Conservation (phyloP, 2,797 vertebrate species). For the Sebastes taczanowskii region DNA sequence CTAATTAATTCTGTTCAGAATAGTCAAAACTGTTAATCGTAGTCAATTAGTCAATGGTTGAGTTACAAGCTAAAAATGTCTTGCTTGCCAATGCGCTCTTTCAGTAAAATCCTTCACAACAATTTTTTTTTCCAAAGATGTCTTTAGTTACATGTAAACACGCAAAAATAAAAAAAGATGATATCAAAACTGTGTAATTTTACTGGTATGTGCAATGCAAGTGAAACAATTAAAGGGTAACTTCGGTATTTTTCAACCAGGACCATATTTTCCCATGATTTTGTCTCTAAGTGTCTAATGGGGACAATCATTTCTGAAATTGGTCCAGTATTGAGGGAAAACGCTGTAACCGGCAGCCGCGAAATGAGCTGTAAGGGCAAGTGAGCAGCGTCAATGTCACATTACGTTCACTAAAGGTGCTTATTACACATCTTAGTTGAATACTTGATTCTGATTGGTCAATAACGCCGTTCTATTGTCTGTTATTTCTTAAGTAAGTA, state of each 20-base stretch:
- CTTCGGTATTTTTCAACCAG: too few species aligned
- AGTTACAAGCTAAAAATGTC: background rate
- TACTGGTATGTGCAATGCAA: background rate
- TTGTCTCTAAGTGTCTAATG: too few species aligned
- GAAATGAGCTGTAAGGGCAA: too few species aligned
- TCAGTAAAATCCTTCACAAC: background rate
- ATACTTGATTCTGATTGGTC: too few species aligned
- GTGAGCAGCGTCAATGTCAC: too few species aligned
- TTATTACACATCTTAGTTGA: too few species aligned
- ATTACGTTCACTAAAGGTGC: too few species aligned
- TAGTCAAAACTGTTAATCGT: background rate
- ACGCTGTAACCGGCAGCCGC: too few species aligned
- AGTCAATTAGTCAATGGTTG: background rate
- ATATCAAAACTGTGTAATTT: background rate
- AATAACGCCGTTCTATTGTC: rapidly evolving
- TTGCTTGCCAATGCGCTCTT: background rate
- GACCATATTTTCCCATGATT: too few species aligned
- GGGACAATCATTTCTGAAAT: too few species aligned
- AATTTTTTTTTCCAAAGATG: background rate
- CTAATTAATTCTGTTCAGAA: background rate
- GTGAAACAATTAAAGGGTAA: background rate
- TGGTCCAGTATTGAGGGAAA: too few species aligned
- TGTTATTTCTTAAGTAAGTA: too few species aligned
- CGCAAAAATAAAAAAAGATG: background rate
- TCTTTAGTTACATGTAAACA: background rate